Conservation (phyloP, 2,113 vertebrate species). For the Anarrhichthys ocellatus region DNA sequence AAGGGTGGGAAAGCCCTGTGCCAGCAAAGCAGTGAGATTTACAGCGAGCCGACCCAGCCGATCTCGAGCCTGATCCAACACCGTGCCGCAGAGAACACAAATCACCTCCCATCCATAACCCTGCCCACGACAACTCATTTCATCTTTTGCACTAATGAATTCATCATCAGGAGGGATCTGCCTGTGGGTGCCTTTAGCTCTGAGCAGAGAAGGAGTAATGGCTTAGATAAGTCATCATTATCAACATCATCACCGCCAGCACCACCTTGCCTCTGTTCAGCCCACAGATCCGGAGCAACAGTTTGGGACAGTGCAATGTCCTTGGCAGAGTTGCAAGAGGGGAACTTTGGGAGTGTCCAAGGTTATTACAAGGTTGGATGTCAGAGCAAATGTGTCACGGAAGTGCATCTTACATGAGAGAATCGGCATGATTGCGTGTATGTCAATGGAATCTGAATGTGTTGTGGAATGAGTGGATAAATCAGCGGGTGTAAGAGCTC, state of each 20-base stretch:
- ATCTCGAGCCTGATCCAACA: constrained; percentile 57
- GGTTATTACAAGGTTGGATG: constrained; percentile 49
- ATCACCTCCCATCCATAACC: constrained; percentile 76
- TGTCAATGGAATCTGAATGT: constrained; percentile 76
- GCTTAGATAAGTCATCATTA: constrained; percentile 70
- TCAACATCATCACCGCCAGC: constrained; percentile 30
- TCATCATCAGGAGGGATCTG: constrained; percentile 69
- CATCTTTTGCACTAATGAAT: constrained; percentile 79
- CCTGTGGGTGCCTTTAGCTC: constrained; percentile 57
- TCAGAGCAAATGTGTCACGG: constrained; percentile 44
- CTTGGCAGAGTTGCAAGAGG: constrained; percentile 53
- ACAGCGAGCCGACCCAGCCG: constrained; percentile 49
- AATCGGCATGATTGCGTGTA: constrained; percentile 51
- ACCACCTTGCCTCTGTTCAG: constrained; percentile 36
- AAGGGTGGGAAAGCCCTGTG: constrained; percentile 49
- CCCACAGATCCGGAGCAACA: constrained; percentile 55
- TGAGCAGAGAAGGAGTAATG: constrained; percentile 68
- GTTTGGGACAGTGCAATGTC: constrained; percentile 37
- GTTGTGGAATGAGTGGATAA: constrained; percentile 63
- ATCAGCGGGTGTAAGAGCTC: constrained; percentile 50
- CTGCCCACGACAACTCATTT: constrained; percentile 75
- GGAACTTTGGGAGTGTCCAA: constrained; percentile 53
- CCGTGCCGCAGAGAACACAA: constrained; percentile 70
- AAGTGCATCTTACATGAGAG: constrained; percentile 48
- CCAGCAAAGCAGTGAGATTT: constrained; percentile 69